Evolutionary conservation across 1,140 invertebrate species (phyloP).

Genomic region (Orius insidiosus): DNA sequence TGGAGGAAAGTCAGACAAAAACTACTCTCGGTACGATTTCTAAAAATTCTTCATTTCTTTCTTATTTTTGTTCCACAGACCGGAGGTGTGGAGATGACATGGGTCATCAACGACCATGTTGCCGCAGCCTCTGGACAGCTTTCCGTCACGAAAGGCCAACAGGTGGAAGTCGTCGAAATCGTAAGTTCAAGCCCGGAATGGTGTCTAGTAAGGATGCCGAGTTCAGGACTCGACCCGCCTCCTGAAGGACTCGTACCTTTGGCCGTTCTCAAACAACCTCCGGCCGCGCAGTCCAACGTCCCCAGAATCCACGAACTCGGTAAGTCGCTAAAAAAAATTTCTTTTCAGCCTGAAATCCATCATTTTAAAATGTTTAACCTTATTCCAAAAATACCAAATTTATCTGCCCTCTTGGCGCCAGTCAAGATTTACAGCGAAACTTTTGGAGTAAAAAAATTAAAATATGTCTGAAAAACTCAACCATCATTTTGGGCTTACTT

Average conservation of each 20-base stretch:
- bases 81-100: slow-evolving; percentile 60
- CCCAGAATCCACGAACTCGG: slow-evolving; percentile 21
- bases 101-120: slow-evolving; percentile 68
- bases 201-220: slow-evolving; percentile 41
- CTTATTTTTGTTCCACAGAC: slow-evolving; percentile 31
- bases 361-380: too few relatives aligned
- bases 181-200: slow-evolving; percentile 34
- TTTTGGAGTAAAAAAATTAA: too few relatives aligned
- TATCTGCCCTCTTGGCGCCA: too few relatives aligned
- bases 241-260: slow-evolving; percentile 69
- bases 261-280: slow-evolving; percentile 62
- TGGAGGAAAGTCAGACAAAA: too few relatives aligned
- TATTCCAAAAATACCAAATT: too few relatives aligned
- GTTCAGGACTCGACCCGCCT: slow-evolving; percentile 34
- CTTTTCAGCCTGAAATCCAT: too few relatives aligned
- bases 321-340: too few relatives aligned
- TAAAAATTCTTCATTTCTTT: background rate
- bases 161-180: slow-evolving; percentile 71
- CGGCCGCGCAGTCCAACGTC: slow-evolving; percentile 25
- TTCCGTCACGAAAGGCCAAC: slow-evolving; percentile 67
- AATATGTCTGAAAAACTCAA: too few relatives aligned
- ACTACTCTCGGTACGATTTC: too few relatives aligned
- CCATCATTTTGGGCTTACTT: too few relatives aligned
- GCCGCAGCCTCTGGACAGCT: slow-evolving; percentile 51
- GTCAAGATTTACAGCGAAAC: too few relatives aligned